Conservation (phyloP, 2,113 vertebrate species). For the Equus przewalskii region DNA sequence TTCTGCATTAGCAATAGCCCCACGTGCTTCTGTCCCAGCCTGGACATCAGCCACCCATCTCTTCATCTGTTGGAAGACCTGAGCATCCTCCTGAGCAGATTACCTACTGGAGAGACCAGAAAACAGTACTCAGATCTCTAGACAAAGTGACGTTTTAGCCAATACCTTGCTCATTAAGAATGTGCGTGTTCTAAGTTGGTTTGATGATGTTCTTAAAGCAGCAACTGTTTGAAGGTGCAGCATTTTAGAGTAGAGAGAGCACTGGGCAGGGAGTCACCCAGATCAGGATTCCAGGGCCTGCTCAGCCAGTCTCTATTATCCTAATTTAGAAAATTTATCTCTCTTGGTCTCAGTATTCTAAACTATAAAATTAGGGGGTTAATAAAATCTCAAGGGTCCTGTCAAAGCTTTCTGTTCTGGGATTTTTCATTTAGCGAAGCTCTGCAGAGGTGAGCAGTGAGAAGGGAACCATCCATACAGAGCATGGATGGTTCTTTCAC, state of each 20-base stretch:
- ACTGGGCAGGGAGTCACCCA: not conserved
- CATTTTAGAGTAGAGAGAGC: not conserved
- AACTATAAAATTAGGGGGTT: conserved; percentile 5
- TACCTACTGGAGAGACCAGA: not conserved
- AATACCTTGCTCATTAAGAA: not conserved
- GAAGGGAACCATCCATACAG: not conserved
- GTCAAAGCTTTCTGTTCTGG: not conserved
- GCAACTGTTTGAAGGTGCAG: not conserved
- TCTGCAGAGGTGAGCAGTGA: not conserved
- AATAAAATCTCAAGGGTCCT: conserved; percentile 35
- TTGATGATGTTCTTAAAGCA: not conserved
- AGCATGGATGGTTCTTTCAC: not conserved
- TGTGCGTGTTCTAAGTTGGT: not conserved
- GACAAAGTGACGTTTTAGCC: not conserved
- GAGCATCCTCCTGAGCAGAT: not conserved
- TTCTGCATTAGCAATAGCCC: not conserved
- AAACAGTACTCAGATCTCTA: not conserved
- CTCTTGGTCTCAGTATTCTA: not conserved
- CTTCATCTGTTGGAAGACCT: not conserved
- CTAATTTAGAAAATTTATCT: not conserved
- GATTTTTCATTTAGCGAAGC: not conserved
- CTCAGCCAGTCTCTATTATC: not conserved
- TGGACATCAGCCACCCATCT: not conserved
- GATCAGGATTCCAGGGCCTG: not conserved
- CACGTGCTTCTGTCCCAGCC: fast-evolving